Percentiles rank a stretch among this genome's conserved stretches.
Evolutionary conservation across 2,888 invertebrate species (phyloP).

Genomic region (Hyppa rectilinea): DNA sequence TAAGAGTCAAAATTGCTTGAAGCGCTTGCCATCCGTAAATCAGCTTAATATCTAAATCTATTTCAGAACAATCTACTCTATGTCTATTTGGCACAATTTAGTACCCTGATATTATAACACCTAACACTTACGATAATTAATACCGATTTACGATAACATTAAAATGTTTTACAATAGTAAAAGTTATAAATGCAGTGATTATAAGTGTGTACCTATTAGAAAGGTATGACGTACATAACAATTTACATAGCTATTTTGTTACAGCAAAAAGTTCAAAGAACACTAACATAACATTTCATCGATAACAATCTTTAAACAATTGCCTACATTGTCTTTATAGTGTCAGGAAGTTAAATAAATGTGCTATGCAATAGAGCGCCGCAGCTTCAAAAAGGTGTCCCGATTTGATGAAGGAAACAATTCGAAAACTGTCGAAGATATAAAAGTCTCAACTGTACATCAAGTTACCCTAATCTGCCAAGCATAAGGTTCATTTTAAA

Average conservation of each 20-base stretch:
- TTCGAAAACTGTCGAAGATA: background rate
- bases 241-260: background rate
- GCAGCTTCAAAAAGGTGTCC: background rate
- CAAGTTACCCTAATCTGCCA: too few relatives aligned
- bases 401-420: background rate
- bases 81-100: constrained; percentile 64
- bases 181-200: constrained; percentile 19
- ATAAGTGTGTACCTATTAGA: background rate
- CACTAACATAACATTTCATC: background rate
- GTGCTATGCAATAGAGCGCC: background rate
- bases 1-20: background rate
- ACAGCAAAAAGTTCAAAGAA: constrained; percentile 1
- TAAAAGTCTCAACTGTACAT: background rate
- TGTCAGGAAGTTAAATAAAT: background rate
- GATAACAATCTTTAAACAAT: constrained; percentile 2
- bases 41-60: constrained; percentile 28
- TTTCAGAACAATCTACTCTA: constrained; percentile 50
- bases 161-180: constrained; percentile 19
- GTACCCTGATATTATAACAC: constrained; percentile 62
- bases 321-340: background rate
- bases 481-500: too few relatives aligned
- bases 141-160: constrained; percentile 13
- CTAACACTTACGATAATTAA: constrained; percentile 22
- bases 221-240: background rate
- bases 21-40: constrained; percentile 13